A percentile compares a stretch with the other conserved stretches of the same genome.
Evolutionary conservation across 2,888 invertebrate genomes (phyloP).

Genomic region (Cataglyphis albicans): DNA sequence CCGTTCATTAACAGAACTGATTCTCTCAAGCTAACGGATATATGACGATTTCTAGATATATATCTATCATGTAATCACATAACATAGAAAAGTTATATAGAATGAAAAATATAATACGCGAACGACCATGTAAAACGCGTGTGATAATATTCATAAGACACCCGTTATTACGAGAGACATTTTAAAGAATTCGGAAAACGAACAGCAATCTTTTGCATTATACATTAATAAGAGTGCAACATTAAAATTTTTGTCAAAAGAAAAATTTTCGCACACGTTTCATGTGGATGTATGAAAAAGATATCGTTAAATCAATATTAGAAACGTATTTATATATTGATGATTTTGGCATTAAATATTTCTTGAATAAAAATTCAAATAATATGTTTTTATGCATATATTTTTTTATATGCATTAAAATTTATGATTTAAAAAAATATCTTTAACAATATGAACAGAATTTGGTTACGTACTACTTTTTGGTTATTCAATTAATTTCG

Average conservation of each 20-base stretch:
- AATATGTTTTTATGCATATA: neutral
- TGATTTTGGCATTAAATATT: conserved; percentile 8
- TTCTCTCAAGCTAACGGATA: neutral
- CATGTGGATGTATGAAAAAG: neutral
- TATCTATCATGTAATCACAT: conserved; percentile 13
- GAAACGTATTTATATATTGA: neutral
- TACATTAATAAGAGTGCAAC: neutral
- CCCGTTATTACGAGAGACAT: neutral
- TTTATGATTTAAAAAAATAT: neutral
- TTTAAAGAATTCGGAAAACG: neutral
- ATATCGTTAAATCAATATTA: neutral
- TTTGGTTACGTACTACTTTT: neutral
- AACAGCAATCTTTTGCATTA: conserved; percentile 12
- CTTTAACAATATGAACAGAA: neutral
- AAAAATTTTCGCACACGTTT: neutral
- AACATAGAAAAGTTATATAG: conserved; percentile 18
- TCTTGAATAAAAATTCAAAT: neutral
- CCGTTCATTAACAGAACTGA: neutral
- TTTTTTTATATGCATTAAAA: too few relatives aligned
- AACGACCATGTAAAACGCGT: conserved; percentile 36
- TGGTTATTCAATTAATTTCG: neutral
- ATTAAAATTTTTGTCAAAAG: neutral
- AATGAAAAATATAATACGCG: conserved; percentile 28
- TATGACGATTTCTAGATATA: neutral
- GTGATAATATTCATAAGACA: conserved; percentile 46